Percentiles rank a stretch among this genome's conserved stretches.
phyloP scores from a whole-genome alignment of 2,113 vertebrate species.

The Ploceus nigricollis region DNA sequence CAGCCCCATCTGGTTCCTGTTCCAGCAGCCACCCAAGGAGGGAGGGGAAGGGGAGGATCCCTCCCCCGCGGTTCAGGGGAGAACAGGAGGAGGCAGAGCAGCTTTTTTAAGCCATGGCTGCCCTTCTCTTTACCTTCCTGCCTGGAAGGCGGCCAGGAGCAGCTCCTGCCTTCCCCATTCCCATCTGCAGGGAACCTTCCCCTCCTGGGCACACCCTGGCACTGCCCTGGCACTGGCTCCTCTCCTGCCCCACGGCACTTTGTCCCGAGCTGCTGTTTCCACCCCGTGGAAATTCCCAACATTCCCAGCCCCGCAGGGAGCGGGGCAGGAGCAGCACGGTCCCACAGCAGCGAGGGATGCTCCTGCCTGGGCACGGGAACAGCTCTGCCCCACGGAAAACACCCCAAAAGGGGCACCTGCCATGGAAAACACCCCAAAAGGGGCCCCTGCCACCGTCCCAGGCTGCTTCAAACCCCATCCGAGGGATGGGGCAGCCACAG shows the following conservation, averaged over 20 bases:
- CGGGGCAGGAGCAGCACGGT: fast-evolving
- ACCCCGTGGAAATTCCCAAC: fast-evolving
- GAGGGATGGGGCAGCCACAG: neutral
- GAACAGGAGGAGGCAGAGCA: neutral
- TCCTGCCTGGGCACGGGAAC: neutral
- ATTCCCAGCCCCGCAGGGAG: neutral
- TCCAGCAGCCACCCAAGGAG: constrained; percentile 1
- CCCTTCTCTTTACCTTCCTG: constrained; percentile 70
- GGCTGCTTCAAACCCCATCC: neutral
- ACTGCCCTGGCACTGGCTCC: neutral
- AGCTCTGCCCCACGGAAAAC: neutral
- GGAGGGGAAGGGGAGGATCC: neutral
- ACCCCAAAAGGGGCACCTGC: neutral
- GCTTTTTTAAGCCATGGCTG: constrained; percentile 45
- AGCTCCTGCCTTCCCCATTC: constrained; percentile 31
- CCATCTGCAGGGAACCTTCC: constrained; percentile 71
- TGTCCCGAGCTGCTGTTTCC: neutral
- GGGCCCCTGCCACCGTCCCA: neutral
- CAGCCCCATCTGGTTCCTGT: constrained; percentile 60
- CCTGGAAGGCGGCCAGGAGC: constrained; percentile 53
- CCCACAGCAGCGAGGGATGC: neutral
- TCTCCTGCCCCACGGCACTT: neutral
- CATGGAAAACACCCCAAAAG: neutral
- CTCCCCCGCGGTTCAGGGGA: neutral
- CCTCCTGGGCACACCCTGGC: neutral